A percentile compares a stretch with the other conserved stretches of the same genome.
Evolutionary conservation across 2,888 invertebrate species (phyloP).

Genomic region (Tipula vernalis): DNA sequence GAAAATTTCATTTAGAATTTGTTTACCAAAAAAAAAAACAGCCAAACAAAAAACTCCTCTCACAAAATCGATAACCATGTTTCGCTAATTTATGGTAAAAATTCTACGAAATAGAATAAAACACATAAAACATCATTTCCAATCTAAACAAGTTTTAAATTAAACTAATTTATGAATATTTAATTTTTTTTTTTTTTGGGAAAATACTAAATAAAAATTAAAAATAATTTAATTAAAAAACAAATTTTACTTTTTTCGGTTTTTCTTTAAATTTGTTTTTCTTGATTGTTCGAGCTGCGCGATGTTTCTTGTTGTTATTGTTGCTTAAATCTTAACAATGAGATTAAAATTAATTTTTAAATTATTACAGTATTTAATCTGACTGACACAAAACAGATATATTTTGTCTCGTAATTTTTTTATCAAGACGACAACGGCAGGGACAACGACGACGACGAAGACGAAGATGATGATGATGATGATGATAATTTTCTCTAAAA

Average conservation of each 20-base stretch:
- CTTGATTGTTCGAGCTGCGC: neutral
- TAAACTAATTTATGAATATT: neutral
- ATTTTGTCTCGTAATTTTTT: neutral
- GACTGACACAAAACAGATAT: neutral
- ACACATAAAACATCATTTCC: neutral
- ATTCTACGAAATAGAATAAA: neutral
- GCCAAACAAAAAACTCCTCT: too few species aligned
- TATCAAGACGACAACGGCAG: neutral
- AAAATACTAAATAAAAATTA: neutral
- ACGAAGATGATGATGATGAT: neutral
- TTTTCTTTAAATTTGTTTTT: neutral
- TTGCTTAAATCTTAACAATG: neutral
- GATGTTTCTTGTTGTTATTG: neutral
- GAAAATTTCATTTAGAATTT: too few species aligned
- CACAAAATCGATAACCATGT: too few species aligned
- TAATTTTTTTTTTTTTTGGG: neutral
- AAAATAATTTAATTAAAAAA: neutral
- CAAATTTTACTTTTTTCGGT: neutral
- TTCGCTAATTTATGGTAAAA: neutral
- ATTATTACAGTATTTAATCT: neutral
- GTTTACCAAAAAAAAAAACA: too few species aligned
- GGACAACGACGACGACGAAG: neutral
- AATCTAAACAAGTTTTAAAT: neutral
- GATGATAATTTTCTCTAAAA: neutral
- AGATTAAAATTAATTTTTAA: neutral